Evolutionary conservation across 2,888 invertebrate genomes (phyloP).

Genomic region (Dryomyza anilis): DNA sequence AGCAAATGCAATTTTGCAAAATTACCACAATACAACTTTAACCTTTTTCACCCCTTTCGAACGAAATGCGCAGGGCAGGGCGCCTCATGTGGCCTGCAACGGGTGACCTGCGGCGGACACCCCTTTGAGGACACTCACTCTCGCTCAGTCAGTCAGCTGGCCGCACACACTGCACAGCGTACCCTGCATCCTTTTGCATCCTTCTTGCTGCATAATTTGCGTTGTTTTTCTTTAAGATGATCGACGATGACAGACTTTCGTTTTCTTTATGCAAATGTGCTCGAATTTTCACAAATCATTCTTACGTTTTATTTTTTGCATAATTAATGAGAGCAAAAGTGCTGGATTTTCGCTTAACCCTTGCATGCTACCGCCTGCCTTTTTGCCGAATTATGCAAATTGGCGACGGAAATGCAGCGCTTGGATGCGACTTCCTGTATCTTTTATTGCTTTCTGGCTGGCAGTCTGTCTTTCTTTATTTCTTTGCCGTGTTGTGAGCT

Average conservation of each 20-base stretch:
- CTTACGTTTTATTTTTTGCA: not conserved
- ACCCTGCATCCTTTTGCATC: not conserved
- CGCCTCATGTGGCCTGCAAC: too few species aligned
- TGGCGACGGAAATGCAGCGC: slow-evolving; percentile 22
- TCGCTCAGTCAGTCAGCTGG: slow-evolving; percentile 1
- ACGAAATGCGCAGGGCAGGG: not conserved
- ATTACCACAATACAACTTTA: too few species aligned
- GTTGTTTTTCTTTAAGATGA: not conserved
- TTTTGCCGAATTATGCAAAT: slow-evolving; percentile 23
- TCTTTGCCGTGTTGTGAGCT: too few species aligned
- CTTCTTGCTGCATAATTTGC: not conserved
- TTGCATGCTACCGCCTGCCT: not conserved
- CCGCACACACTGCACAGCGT: not conserved
- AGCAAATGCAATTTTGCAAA: too few species aligned
- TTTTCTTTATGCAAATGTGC: slow-evolving; percentile 20
- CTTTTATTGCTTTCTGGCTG: slow-evolving; percentile 4
- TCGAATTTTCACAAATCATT: not conserved
- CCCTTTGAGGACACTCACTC: slow-evolving; percentile 9
- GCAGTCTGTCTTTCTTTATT: too few species aligned
- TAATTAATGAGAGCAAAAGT: slow-evolving; percentile 14
- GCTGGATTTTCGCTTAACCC: slow-evolving; percentile 2
- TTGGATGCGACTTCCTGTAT: slow-evolving; percentile 24
- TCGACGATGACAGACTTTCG: too few species aligned
- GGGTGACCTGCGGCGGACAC: slow-evolving; percentile 18
- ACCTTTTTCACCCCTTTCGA: too few species aligned